Conservation (phyloP, 2,888 invertebrate species). For the Cephus nigrinus region DNA sequence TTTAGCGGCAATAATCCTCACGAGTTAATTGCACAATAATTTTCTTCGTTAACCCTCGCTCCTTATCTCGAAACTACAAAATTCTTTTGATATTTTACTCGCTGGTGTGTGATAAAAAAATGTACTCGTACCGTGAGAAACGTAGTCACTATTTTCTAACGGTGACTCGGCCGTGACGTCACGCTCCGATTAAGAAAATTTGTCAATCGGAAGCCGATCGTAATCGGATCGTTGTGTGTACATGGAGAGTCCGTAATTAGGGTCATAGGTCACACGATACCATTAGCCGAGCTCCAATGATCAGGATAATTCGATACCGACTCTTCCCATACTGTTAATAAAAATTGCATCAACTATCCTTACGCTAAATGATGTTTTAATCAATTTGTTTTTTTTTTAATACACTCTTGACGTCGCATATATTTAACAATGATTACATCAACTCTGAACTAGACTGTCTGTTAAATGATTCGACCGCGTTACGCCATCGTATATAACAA, state of each 20-base stretch:
- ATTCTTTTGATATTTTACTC: background rate
- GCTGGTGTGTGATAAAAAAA: background rate
- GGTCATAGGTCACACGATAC: background rate
- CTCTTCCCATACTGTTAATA: background rate
- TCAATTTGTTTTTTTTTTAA: background rate
- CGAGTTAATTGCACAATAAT: background rate
- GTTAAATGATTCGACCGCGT: background rate
- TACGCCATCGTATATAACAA: background rate
- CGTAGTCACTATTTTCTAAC: background rate
- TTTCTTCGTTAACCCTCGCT: background rate
- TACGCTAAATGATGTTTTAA: background rate
- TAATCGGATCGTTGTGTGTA: slow-evolving; percentile 26
- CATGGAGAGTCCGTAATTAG: background rate
- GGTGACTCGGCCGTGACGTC: background rate
- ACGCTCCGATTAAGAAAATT: background rate
- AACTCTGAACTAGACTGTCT: background rate
- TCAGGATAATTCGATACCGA: background rate
- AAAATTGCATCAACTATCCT: background rate
- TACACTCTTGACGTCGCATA: background rate
- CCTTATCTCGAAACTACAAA: background rate
- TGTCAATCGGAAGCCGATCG: background rate
- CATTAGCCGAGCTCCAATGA: background rate
- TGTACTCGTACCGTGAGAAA: background rate
- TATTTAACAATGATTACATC: background rate
- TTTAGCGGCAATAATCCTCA: background rate